phyloP scores from a whole-genome alignment of 1,140 invertebrate genomes.

The Drosophila malerkotliana region DNA sequence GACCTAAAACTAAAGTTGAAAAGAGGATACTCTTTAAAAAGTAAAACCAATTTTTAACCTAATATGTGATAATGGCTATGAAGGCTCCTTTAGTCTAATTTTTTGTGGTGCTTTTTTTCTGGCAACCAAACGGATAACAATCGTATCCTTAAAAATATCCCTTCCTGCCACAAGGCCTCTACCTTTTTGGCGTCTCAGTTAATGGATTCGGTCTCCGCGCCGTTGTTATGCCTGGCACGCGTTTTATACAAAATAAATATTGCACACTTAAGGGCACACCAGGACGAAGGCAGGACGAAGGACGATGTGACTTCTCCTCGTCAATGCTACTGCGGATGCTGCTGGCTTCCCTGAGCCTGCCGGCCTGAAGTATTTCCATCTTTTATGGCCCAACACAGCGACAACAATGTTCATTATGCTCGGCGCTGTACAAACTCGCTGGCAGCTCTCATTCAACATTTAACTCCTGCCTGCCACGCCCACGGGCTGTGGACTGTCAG shows the following conservation, averaged over 20 bases:
- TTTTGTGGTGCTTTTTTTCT: neutral
- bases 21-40: conserved; percentile 16
- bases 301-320: conserved; percentile 50
- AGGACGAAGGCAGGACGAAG: conserved; percentile 29
- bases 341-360: conserved; percentile 59
- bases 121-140: conserved; percentile 1
- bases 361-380: conserved; percentile 70
- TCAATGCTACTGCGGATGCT: conserved; percentile 48
- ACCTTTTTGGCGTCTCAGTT: conserved; percentile 60
- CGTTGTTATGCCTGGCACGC: conserved; percentile 69
- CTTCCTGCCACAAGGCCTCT: conserved; percentile 7
- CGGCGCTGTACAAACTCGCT: conserved; percentile 63
- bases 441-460: conserved; percentile 38
- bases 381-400: conserved; percentile 70
- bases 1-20: neutral
- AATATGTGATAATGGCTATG: conserved; percentile 1
- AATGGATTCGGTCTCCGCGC: conserved; percentile 56
- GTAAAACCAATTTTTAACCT: neutral
- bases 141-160: conserved; percentile 14
- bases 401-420: conserved; percentile 76
- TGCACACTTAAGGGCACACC: conserved; percentile 76
- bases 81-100: neutral
- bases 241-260: conserved; percentile 82
- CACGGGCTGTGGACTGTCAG: neutral
- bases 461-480: conserved; percentile 14